phyloP scores from a whole-genome alignment of 1,140 invertebrate genomes.

The Aphis craccivora region DNA sequence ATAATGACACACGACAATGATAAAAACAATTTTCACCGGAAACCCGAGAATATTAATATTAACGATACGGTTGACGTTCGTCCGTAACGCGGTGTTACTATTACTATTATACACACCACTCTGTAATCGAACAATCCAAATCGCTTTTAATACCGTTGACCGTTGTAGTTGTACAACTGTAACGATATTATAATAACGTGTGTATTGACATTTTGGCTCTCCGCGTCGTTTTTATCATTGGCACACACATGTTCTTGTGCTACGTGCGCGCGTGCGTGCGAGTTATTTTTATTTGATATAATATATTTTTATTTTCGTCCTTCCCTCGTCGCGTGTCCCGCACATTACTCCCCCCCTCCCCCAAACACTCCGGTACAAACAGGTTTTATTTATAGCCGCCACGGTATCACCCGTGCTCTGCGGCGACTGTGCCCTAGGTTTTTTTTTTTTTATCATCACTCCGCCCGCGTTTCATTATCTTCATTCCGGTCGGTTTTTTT shows the following conservation, averaged over 20 bases:
- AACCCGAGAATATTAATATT: neutral
- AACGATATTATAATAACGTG: neutral
- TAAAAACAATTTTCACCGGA: neutral
- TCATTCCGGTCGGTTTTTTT: neutral
- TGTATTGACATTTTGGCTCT: neutral
- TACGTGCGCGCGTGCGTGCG: neutral
- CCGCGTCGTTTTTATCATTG: slow-evolving; percentile 9
- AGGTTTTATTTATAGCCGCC: slow-evolving; percentile 57
- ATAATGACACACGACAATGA: neutral
- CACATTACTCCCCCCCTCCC: neutral
- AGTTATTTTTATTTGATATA: neutral
- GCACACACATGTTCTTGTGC: neutral
- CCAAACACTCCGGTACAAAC: slow-evolving; percentile 13
- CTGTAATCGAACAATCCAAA: neutral
- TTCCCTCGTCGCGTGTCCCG: neutral
- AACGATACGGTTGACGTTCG: neutral
- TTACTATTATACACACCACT: neutral
- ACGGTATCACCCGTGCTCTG: neutral
- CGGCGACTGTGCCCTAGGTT: neutral
- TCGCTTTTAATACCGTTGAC: too few relatives aligned
- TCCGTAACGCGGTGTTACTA: neutral
- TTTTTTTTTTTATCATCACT: slow-evolving; percentile 12
- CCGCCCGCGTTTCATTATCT: neutral
- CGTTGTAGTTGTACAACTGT: neutral
- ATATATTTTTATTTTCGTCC: neutral